phyloP scores from a whole-genome alignment of 2,113 vertebrate species.

The Piaya cayana region DNA sequence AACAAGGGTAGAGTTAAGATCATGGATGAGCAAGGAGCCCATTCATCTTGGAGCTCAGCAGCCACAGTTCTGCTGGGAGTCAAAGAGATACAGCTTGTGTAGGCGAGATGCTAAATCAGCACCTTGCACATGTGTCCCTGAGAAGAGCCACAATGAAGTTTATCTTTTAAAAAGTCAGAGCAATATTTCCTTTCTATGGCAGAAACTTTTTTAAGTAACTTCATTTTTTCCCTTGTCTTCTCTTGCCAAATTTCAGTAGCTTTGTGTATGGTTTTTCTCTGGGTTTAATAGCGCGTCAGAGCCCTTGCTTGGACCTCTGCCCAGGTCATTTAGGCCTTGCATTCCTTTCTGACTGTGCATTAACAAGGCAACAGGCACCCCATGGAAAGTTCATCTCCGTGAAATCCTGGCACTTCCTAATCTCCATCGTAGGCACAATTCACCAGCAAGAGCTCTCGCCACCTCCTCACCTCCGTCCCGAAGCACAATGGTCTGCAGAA shows the following conservation, averaged over 20 bases:
- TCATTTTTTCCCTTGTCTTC: neutral
- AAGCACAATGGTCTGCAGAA: slow-evolving; percentile 47
- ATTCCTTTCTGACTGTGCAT: neutral
- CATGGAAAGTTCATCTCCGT: neutral
- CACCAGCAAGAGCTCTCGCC: neutral
- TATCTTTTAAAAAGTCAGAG: neutral
- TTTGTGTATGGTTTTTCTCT: neutral
- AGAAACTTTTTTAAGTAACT: neutral
- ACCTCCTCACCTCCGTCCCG: neutral
- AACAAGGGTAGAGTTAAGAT: neutral
- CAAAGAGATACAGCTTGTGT: neutral
- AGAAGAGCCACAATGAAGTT: neutral
- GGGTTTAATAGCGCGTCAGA: neutral
- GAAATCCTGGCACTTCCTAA: slow-evolving; percentile 7
- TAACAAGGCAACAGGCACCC: neutral
- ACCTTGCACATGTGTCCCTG: neutral
- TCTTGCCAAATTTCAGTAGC: neutral
- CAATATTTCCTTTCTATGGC: neutral
- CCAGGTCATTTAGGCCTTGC: neutral
- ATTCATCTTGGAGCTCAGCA: neutral
- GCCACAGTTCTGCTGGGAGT: neutral
- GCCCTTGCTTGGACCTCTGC: neutral
- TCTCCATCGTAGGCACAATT: neutral
- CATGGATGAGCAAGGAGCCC: neutral
- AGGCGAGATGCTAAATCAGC: neutral